Conservation (phyloP, 2,797 vertebrate species). For the Esox lucius region DNA sequence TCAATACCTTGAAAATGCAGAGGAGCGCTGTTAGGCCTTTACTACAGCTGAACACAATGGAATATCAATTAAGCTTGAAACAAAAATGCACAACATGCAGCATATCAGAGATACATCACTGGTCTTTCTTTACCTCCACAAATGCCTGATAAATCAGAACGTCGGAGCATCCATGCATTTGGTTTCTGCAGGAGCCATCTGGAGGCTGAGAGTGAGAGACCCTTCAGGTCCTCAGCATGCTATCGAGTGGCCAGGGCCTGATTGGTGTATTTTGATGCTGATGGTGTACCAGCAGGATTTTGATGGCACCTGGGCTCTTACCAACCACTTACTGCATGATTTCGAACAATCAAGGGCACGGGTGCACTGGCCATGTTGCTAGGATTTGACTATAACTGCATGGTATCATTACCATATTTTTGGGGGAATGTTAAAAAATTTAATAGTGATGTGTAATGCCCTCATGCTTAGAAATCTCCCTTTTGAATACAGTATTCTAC, state of each 20-base stretch:
- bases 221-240: slow-evolving; percentile 4
- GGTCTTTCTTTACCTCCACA: neutral
- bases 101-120: neutral
- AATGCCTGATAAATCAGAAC: neutral
- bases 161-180: neutral
- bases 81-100: neutral
- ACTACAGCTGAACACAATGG: neutral
- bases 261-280: slow-evolving; percentile 10
- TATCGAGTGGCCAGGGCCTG: slow-evolving; percentile 7
- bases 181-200: neutral
- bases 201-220: neutral
- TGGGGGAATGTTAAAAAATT: neutral
- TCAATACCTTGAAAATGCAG: neutral
- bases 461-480: neutral
- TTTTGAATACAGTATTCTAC: slow-evolving; percentile 2
- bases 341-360: neutral
- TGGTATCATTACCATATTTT: neutral
- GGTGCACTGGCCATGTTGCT: neutral
- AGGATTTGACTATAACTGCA: neutral
- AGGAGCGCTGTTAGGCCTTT: neutral
- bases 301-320: slow-evolving; percentile 5
- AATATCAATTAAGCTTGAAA: neutral
- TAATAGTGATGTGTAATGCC: no score
- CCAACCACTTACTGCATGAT: neutral
- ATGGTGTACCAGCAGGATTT: neutral